Conservation (phyloP, 2,113 vertebrate species). For the Recurvirostra avosetta region DNA sequence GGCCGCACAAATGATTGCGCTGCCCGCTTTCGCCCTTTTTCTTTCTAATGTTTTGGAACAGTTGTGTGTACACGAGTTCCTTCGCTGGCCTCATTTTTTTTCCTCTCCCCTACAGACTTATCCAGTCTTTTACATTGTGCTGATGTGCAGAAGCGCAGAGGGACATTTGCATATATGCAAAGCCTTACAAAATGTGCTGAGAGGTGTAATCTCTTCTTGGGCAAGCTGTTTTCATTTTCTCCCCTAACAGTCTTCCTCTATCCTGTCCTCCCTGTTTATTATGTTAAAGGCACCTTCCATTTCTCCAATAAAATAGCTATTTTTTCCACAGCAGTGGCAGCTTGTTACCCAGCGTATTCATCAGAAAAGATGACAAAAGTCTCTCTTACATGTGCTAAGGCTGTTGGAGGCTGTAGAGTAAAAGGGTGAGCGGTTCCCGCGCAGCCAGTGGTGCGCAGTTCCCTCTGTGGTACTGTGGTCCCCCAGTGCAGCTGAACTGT, state of each 20-base stretch:
- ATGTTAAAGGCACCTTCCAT: not conserved
- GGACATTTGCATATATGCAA: not conserved
- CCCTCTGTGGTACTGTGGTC: not conserved
- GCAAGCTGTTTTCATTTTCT: not conserved
- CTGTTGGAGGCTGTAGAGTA: not conserved
- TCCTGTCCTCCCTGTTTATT: not conserved
- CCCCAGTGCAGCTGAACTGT: not conserved
- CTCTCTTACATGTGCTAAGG: fast-evolving
- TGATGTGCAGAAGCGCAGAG: not conserved
- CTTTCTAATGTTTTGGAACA: not conserved
- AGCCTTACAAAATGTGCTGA: not conserved
- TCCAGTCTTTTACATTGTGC: not conserved
- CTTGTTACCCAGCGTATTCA: not conserved
- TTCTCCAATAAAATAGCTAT: not conserved
- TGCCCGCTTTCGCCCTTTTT: not conserved
- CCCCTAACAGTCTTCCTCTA: not conserved
- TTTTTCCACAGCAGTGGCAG: not conserved
- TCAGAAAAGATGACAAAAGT: not conserved
- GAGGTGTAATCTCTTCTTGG: not conserved
- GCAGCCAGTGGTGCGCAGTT: not conserved
- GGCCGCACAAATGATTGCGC: fast-evolving
- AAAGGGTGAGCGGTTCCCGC: not conserved
- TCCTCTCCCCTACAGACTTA: not conserved
- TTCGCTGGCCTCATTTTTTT: not conserved
- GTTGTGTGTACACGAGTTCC: not conserved